Base-by-base conservation (phyloP, 2,888 invertebrate genomes). In the Xylota sylvarum region DNA sequence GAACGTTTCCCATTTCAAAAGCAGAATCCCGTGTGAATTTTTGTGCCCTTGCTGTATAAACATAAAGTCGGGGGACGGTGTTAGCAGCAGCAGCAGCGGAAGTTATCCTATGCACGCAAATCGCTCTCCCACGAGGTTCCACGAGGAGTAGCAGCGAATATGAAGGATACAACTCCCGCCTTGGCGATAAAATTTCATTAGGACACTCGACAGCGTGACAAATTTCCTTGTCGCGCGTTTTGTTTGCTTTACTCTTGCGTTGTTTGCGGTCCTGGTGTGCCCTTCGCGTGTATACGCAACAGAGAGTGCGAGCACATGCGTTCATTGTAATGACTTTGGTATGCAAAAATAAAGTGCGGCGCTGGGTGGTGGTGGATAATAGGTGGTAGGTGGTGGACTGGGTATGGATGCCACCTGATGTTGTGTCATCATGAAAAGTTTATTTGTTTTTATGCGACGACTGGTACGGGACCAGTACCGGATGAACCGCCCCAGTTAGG, bases 111-210 rank as follows among this genome's bases (percentile, higher is more conserved):
- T 50, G 37, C 58, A 67, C 67, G 30, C 19, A 60, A 69, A 60
- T 50, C 58, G 23, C 50, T 50, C 58, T 50, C 43, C 58, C 64
- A 35, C n/a, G 46, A 23, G 64, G 12, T 3, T 12, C n/a, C 64
- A 55, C 32, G 12, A 35, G 50, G 40, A 35, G 27, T 5, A 23
- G 3, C 4, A 32, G 43, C 37, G 37, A 12, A 37, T 37, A 37
- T 10, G 19, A 9, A 37, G 48, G 37, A 52, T 9, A 32, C 12
- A 72, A 48, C 48, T 52, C 50, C 70, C 58, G 4, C 14, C 37
- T 48, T 56, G 69, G 55, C 19, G 19, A 74, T 84, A 84, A 84
- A 84, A 84, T 84, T 84, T 74, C 84, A 74, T 79, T 74, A 80
- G 74, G 74, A 69, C 64, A 48, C 56, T 46, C 52, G 56, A 84